Conservation (phyloP, 2,888 invertebrate genomes). For the Dryobotodes eremita region DNA sequence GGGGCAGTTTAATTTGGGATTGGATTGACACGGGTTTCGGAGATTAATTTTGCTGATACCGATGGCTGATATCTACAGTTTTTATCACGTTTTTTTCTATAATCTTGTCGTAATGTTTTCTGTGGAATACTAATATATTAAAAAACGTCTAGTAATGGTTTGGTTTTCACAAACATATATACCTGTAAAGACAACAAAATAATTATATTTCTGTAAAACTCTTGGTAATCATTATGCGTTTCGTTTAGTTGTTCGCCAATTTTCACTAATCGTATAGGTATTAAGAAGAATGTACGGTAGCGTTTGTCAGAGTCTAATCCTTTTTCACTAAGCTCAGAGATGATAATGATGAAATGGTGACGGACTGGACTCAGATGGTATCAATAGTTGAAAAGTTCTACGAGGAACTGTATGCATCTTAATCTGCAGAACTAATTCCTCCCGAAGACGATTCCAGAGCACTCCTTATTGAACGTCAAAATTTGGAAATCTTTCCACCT, state of each 20-base stretch:
- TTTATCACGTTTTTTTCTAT: neutral
- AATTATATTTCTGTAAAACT: neutral
- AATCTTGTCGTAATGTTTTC: neutral
- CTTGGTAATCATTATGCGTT: neutral
- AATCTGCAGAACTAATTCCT: neutral
- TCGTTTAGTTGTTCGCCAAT: neutral
- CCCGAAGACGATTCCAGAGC: no score
- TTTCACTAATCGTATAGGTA: neutral
- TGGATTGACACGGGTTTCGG: neutral
- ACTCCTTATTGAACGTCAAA: no score
- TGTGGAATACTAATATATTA: no score
- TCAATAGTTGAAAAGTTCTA: neutral
- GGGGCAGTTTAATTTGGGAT: slow-evolving; percentile 2
- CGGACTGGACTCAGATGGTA: neutral
- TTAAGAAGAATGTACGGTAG: neutral
- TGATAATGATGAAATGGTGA: no score
- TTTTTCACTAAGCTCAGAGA: no score
- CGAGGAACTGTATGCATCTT: neutral
- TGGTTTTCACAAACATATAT: no score
- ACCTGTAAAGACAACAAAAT: neutral
- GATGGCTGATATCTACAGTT: no score
- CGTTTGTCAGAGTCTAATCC: neutral
- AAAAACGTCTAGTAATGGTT: neutral
- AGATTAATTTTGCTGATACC: neutral
- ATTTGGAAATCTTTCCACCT: no score